Base-by-base conservation (phyloP, 2,888 invertebrate species). In the Saturnia pavonia region DNA sequence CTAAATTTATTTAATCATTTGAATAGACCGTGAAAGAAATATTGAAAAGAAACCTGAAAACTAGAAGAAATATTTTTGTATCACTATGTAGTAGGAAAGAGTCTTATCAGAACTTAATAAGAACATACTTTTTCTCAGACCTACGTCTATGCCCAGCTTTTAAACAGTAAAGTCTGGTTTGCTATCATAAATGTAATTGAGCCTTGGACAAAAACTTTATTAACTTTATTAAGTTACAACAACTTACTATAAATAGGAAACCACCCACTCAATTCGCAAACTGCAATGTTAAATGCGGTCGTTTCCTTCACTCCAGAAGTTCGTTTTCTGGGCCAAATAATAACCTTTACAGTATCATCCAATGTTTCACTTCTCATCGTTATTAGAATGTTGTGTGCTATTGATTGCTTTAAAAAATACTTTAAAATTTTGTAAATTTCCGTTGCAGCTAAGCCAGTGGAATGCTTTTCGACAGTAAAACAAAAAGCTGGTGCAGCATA, bases 381-480 rank as follows among this genome's bases (percentile, higher is more conserved):
- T 63, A 97, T 91, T 74, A 96, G 96, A 63, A 98, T 82, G 85
- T 97, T 98, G 80, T 98, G 97, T 0, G 97, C 96, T 74, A 97
- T 94, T 51, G 95, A 93, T 19, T 95, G 92, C 6, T 92, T 81
- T 73, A 96, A 94, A 2, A 97, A 90, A 85, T 95, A 95, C 65
- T 94, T 82, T 9, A 96, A 85, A 9, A 96, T 81, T 76, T 86
- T 91, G 78, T 86, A 94, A 34, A 95, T 86, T 72, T 93, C 86
- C 60, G 88, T 87, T 42, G 87, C 77, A n/a, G 84, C 80, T 63
- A 80, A 69, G 4, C 81, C 22, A 22, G 88, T 81, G 2, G 84
- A 80, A 0, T 90, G 74, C 54, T 85, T 81, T 40, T 88, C 82
- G 54, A 96, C 82, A 78, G 96, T 91, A 78, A 97, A 96, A 77